Evolutionary conservation across 2,113 vertebrate genomes (phyloP).

Genomic region (Galeopterus variegatus): DNA sequence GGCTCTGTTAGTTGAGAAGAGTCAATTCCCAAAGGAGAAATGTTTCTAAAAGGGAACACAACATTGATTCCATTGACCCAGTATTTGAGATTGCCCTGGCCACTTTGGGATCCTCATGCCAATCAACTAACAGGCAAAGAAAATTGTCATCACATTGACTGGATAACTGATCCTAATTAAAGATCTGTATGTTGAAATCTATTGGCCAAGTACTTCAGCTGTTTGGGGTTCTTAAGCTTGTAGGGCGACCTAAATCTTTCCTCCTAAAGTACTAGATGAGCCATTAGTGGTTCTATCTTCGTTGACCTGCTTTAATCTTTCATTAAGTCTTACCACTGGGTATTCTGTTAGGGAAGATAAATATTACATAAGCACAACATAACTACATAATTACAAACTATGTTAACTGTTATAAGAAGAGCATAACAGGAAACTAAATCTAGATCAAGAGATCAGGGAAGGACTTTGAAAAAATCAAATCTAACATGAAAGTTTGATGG

Average conservation of each 20-base stretch:
- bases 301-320: neutral
- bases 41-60: neutral
- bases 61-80: neutral
- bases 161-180: neutral
- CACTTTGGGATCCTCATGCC: neutral
- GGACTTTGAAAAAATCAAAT: neutral
- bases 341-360: neutral
- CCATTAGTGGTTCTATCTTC: neutral
- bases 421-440: neutral
- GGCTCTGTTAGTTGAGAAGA: neutral
- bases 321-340: neutral
- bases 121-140: neutral
- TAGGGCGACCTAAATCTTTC: neutral
- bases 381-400: neutral
- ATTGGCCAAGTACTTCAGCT: neutral
- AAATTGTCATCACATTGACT: neutral
- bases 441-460: neutral
- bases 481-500: neutral
- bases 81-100: neutral
- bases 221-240: neutral
- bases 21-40: neutral
- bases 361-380: neutral
- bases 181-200: neutral
- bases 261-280: neutral
- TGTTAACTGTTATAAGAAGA: neutral